Conservation (phyloP, 2,888 invertebrate species). For the Cylindroiulus punctatus region DNA sequence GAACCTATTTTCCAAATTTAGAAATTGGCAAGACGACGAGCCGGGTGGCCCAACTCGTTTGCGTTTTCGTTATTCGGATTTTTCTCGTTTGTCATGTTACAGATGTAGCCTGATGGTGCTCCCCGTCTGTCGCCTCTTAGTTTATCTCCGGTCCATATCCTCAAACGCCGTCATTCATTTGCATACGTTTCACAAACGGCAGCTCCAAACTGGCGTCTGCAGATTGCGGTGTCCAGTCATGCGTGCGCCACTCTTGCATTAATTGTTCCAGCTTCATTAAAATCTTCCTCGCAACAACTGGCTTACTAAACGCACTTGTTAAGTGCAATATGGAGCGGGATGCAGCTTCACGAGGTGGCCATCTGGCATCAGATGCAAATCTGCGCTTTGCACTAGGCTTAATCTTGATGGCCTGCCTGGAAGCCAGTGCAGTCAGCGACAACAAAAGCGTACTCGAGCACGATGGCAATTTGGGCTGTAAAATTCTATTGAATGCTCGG, state of each 20-base stretch:
- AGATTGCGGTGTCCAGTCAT: slow-evolving; percentile 12
- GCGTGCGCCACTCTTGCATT: slow-evolving; percentile 16
- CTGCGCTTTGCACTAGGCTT: background rate
- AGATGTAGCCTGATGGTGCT: background rate
- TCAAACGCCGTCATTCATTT: background rate
- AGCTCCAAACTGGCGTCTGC: background rate
- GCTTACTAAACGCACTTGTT: slow-evolving; percentile 46
- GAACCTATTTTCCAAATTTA: too few species aligned
- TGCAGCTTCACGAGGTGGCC: slow-evolving; percentile 36
- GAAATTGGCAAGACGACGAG: too few species aligned
- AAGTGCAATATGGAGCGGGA: slow-evolving; percentile 39
- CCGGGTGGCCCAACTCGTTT: too few species aligned
- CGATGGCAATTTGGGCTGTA: too few species aligned
- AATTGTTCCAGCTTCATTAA: slow-evolving; percentile 50
- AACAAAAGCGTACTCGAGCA: too few species aligned
- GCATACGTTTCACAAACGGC: slow-evolving; percentile 9
- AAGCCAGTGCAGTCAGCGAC: too few species aligned
- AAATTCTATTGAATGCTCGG: too few species aligned
- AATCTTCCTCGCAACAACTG: slow-evolving; percentile 25
- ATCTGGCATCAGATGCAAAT: slow-evolving; percentile 40
- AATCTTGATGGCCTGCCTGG: background rate
- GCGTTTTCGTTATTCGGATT: background rate
- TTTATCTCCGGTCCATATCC: background rate
- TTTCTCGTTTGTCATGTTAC: background rate
- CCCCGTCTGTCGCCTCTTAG: background rate